These are phyloP conservation scores for Marisa cornuarietis DNA, from an alignment of 1,140 invertebrate genomes.

Conservation along the genomic window DNA sequence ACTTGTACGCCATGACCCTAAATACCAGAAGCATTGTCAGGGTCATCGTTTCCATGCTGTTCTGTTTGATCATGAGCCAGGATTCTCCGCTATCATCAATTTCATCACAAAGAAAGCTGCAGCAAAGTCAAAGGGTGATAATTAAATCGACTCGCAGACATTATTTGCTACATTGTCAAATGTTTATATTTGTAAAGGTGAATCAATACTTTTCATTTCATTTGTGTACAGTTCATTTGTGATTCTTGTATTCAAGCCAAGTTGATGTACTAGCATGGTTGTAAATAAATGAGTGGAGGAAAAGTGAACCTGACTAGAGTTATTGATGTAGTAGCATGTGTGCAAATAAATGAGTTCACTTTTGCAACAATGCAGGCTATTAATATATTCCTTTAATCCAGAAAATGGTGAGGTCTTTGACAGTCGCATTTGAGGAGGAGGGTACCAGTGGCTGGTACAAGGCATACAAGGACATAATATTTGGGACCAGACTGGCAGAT, in stretches of 20 bases:
- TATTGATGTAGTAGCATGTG: background rate
- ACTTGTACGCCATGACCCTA: slow-evolving; percentile 40
- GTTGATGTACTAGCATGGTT: background rate
- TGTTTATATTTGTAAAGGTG: background rate
- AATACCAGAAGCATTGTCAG: slow-evolving; percentile 23
- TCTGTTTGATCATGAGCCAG: background rate
- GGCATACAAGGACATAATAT: no score
- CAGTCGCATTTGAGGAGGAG: no score
- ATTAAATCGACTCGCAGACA: background rate
- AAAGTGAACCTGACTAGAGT: no score
- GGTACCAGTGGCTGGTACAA: no score
- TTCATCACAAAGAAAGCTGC: background rate
- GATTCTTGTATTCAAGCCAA: background rate
- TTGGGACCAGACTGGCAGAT: no score
- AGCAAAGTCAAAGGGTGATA: background rate
- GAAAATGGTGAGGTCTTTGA: no score
- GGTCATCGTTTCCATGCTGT: slow-evolving; percentile 9
- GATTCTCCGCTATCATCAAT: slow-evolving; percentile 10
- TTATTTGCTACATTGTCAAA: background rate
- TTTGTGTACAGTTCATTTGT: background rate
- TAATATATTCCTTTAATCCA: no score
- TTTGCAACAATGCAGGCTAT: no score
- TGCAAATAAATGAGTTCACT: background rate
- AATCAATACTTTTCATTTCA: background rate
- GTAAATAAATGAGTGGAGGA: background rate